A percentile compares a stretch with the other conserved stretches of the same genome.
These are phyloP conservation scores for Scelioninae gen. 1 DNA, from an alignment of 2,888 invertebrate genomes.

Conservation along the genomic window DNA sequence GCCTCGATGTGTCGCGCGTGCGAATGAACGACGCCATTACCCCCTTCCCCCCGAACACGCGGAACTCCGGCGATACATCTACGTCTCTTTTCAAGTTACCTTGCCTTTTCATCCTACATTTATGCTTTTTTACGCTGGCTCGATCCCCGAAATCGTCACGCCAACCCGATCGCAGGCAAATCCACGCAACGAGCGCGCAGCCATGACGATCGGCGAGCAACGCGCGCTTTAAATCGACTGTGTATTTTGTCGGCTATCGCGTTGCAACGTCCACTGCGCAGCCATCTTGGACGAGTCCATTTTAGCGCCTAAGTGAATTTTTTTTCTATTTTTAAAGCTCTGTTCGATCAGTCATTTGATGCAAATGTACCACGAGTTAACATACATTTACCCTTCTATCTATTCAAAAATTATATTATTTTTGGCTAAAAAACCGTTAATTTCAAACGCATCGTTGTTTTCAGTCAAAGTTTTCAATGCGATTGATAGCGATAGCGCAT, in stretches of 20 bases:
- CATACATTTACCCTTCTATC: no score
- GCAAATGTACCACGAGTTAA: no score
- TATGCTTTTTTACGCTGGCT: constrained; percentile 14
- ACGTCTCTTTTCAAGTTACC: constrained; percentile 26
- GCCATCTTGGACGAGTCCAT: constrained; percentile 84
- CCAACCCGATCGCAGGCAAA: constrained; percentile 8
- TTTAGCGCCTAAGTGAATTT: constrained; percentile 62
- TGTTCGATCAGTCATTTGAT: no score
- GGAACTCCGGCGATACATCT: constrained; percentile 44
- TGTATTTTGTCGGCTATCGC: constrained; percentile 51
- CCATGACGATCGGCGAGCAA: constrained; percentile 17
- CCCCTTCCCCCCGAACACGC: constrained; percentile 70
- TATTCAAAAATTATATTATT: no score
- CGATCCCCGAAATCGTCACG: constrained; percentile 22
- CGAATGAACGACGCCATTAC: constrained; percentile 79
- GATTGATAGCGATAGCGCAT: no score
- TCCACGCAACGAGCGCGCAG: constrained; percentile 11
- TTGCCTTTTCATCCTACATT: constrained; percentile 29
- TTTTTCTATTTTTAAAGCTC: background rate
- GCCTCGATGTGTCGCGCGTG: constrained; percentile 73
- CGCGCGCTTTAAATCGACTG: constrained; percentile 38
- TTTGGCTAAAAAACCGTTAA: no score
- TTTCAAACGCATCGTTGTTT: no score
- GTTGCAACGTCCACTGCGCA: constrained; percentile 71
- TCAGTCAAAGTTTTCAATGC: no score